phyloP scores from a whole-genome alignment of 2,113 vertebrate species.

The Hoplias malabaricus region DNA sequence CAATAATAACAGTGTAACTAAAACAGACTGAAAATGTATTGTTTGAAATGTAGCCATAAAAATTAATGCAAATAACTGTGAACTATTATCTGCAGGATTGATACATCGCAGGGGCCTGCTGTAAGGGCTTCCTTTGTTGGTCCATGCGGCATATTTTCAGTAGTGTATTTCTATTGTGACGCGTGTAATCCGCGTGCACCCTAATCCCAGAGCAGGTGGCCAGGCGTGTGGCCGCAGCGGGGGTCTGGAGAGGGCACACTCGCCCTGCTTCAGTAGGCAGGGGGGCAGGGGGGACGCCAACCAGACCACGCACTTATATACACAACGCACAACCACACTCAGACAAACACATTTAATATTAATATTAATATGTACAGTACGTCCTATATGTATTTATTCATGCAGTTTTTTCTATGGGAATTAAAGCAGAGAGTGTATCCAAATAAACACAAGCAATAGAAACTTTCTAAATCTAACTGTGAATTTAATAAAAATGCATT shows the following conservation, averaged over 20 bases:
- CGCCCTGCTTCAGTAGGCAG: conserved; percentile 47
- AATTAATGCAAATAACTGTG: background rate
- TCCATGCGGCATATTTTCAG: conserved; percentile 63
- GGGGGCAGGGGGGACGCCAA: conserved; percentile 17
- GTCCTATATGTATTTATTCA: background rate
- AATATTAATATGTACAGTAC: background rate
- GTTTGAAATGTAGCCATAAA: background rate
- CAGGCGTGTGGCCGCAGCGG: conserved; percentile 67
- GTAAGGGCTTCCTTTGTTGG: conserved; percentile 56
- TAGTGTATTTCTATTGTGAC: conserved; percentile 72
- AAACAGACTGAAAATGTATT: background rate
- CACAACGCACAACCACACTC: background rate
- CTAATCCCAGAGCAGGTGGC: conserved; percentile 78
- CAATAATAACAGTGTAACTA: background rate
- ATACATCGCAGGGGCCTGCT: background rate
- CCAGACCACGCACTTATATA: background rate
- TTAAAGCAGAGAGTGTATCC: too few relatives aligned
- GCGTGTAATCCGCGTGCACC: conserved; percentile 73
- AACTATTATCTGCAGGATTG: background rate
- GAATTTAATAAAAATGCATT: too few relatives aligned
- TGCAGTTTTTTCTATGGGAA: background rate
- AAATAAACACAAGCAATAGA: too few relatives aligned
- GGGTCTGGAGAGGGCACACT: conserved; percentile 60
- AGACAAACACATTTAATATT: too few relatives aligned
- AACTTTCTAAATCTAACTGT: too few relatives aligned